A percentile compares a stretch with the other conserved stretches of the same genome.
These are phyloP conservation scores for Aphidius ervi DNA, from an alignment of 1,140 invertebrate genomes.

Conservation along the genomic window DNA sequence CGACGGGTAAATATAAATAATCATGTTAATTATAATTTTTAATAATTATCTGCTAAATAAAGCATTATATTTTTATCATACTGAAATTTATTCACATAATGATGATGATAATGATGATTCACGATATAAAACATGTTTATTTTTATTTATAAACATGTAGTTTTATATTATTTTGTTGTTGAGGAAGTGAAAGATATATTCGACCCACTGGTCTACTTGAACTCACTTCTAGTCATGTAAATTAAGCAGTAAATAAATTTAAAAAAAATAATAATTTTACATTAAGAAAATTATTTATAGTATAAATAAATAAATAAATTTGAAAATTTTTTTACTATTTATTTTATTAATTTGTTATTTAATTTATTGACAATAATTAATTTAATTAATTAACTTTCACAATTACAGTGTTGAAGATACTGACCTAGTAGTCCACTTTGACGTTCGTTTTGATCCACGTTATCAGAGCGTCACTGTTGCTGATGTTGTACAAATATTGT, in stretches of 20 bases:
- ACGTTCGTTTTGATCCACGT: constrained; percentile 64
- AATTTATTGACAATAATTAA: not conserved
- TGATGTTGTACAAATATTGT: constrained; percentile 57
- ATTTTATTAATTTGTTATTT: constrained; percentile 1
- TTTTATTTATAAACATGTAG: too few species aligned
- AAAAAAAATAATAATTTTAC: not conserved
- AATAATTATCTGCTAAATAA: too few species aligned
- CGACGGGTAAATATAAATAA: constrained; percentile 63
- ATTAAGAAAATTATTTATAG: too few species aligned
- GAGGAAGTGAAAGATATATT: too few species aligned
- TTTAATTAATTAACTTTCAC: too few species aligned
- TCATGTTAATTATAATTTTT: not conserved
- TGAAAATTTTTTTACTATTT: not conserved
- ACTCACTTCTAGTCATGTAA: constrained; percentile 3
- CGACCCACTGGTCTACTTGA: constrained; percentile 9
- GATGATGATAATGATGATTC: too few species aligned
- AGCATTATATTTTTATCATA: too few species aligned
- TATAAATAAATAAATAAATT: not conserved
- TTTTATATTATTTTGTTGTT: too few species aligned
- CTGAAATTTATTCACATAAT: too few species aligned
- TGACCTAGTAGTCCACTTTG: constrained; percentile 69
- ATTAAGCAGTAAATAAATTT: not conserved
- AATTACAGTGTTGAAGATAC: constrained; percentile 59
- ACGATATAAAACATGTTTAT: too few species aligned
- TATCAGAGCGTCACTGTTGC: constrained; percentile 52